These are phyloP conservation scores for Jordanella pulchra DNA, from an alignment of 2,797 vertebrate genomes.

Conservation along the genomic window DNA sequence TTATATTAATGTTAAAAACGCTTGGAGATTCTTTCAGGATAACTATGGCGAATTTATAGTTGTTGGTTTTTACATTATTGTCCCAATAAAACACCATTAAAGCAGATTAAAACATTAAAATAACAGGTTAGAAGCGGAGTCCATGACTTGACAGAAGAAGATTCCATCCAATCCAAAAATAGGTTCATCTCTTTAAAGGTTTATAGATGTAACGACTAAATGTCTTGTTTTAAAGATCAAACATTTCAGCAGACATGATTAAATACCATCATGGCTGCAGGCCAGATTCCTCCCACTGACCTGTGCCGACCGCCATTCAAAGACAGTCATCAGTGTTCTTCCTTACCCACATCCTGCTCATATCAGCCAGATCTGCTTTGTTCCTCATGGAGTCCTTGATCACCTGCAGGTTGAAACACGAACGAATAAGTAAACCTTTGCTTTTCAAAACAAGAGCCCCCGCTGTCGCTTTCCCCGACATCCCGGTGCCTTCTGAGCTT, in stretches of 20 bases:
- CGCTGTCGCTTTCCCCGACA: neutral
- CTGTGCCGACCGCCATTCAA: constrained; percentile 1
- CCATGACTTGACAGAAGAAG: neutral
- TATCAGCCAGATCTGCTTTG: constrained; percentile 92
- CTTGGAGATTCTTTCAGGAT: neutral
- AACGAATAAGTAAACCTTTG: neutral
- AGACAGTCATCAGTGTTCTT: constrained; percentile 43
- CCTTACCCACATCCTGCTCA: constrained; percentile 99
- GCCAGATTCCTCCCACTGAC: neutral
- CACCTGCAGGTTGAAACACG: constrained; percentile 79
- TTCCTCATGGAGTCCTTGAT: constrained; percentile 96
- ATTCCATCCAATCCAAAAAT: neutral
- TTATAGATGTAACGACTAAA: neutral
- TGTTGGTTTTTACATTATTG: neutral
- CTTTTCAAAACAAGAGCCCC: neutral
- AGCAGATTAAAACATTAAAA: neutral
- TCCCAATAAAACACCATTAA: neutral
- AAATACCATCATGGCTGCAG: neutral
- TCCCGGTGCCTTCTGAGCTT: constrained; percentile 58
- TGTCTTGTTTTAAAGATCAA: neutral
- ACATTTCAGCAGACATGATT: neutral
- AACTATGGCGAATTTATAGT: neutral
- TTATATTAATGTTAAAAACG: neutral
- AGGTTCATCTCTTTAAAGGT: neutral
- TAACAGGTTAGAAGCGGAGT: neutral